phyloP scores from a whole-genome alignment of 2,888 invertebrate genomes.

The Nasonia oneida region DNA sequence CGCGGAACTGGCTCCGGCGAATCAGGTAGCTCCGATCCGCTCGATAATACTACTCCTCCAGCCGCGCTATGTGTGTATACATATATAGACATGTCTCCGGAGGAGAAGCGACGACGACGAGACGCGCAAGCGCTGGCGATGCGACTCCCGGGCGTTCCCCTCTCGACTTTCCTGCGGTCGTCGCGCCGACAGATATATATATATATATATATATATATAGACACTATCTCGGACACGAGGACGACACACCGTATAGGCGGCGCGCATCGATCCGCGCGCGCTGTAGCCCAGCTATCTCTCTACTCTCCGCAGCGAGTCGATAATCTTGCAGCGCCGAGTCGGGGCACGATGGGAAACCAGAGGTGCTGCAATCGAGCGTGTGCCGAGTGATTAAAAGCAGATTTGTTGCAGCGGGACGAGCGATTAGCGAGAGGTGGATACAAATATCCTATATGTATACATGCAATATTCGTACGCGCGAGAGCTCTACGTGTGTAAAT shows the following conservation, averaged over 20 bases:
- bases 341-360: not conserved
- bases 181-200: constrained; percentile 16
- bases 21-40: constrained; percentile 47
- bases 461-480: not conserved
- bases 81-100: not conserved
- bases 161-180: constrained; percentile 56
- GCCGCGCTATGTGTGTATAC: not conserved
- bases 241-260: constrained; percentile 15
- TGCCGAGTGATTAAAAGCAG: constrained; percentile 1
- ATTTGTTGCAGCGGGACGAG: not conserved
- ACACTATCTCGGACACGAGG: constrained; percentile 31
- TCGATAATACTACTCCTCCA: constrained; percentile 23
- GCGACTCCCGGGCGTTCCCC: constrained; percentile 2
- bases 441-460: not conserved
- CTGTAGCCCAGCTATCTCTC: not conserved
- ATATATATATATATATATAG: not conserved
- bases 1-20: constrained; percentile 28
- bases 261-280: constrained; percentile 2
- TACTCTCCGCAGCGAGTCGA: constrained; percentile 22
- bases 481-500: not conserved
- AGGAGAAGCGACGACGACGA: not conserved
- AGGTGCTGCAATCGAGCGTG: not conserved
- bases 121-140: constrained; percentile 32
- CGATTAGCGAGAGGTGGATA: not conserved
- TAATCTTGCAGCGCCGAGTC: constrained; percentile 18